Conservation (phyloP, 2,797 vertebrate genomes). For the Argya squamiceps region DNA sequence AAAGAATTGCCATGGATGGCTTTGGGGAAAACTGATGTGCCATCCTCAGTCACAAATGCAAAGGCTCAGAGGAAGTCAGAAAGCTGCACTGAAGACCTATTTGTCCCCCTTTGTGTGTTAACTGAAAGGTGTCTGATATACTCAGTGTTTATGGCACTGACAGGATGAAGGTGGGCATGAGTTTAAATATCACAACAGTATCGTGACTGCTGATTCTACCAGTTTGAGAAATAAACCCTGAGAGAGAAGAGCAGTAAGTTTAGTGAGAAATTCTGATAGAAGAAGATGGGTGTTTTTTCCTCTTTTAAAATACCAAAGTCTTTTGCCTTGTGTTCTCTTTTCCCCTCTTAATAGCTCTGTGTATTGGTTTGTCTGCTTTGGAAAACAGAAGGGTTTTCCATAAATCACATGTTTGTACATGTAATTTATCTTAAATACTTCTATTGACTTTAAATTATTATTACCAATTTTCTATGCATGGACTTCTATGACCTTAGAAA, state of each 20-base stretch:
- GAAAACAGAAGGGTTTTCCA: not conserved
- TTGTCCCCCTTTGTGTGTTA: not conserved
- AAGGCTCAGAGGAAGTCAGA: not conserved
- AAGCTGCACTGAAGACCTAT: not conserved
- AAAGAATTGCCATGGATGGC: not conserved
- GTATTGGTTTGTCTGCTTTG: not conserved
- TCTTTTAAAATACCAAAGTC: not conserved
- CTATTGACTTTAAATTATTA: not conserved
- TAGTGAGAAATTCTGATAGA: not conserved
- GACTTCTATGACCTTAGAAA: not conserved
- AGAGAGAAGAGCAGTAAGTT: not conserved
- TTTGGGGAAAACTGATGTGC: not conserved
- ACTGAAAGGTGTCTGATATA: not conserved
- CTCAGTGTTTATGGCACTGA: not conserved
- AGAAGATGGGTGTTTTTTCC: not conserved
- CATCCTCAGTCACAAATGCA: not conserved
- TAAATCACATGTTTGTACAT: accelerated
- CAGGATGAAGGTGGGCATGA: not conserved
- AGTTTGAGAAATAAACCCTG: not conserved
- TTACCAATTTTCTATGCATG: not conserved
- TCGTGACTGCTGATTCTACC: not conserved
- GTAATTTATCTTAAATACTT: not conserved
- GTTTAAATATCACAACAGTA: not conserved
- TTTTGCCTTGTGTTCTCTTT: not conserved
- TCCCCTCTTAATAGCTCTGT: not conserved